Conservation (phyloP, 2,113 vertebrate species). For the Serranochromis macrocephalus region DNA sequence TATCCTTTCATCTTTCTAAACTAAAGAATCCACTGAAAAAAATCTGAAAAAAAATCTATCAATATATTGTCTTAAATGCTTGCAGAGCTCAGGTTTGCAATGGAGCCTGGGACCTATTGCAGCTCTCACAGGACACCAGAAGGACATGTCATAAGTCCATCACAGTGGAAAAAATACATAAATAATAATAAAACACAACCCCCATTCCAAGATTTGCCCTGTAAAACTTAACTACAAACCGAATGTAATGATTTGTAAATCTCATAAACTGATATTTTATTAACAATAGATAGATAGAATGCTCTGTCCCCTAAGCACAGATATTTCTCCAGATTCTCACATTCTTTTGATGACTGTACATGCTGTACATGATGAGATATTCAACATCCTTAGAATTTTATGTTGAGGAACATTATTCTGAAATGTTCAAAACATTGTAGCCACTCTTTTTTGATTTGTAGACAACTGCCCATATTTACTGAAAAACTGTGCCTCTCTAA, state of each 20-base stretch:
- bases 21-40: not conserved
- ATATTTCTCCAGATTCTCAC: not conserved
- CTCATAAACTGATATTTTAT: not conserved
- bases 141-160: not conserved
- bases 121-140: not conserved
- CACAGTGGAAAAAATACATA: not conserved
- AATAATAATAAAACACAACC: not conserved
- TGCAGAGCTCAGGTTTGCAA: not conserved
- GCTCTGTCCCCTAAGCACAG: not conserved
- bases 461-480: not conserved
- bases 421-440: not conserved
- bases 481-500: not conserved
- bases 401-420: not conserved
- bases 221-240: not conserved
- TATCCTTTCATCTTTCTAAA: not conserved
- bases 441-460: not conserved
- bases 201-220: not conserved
- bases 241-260: not conserved
- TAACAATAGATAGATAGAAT: not conserved
- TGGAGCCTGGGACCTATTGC: not conserved
- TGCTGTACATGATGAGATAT: not conserved
- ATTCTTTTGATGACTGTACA: not conserved
- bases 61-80: not conserved
- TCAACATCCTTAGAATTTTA: not conserved
- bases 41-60: not conserved